A percentile compares a stretch with the other conserved stretches of the same genome.
Conservation (phyloP, 2,113 vertebrate species). For the Cyrtonyx montezumae region DNA sequence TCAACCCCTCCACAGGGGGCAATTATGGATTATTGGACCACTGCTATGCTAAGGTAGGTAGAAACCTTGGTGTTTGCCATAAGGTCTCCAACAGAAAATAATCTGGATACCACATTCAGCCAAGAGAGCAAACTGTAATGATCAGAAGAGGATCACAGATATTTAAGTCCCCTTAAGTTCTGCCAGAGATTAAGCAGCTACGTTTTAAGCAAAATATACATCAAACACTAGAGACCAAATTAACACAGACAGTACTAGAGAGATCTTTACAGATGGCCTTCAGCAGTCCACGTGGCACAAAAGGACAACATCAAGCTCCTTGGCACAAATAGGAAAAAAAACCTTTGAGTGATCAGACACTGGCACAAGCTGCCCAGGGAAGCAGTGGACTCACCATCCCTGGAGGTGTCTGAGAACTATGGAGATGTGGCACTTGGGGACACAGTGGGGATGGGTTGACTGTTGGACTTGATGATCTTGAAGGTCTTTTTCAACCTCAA, state of each 20-base stretch:
- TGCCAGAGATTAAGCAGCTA: not conserved
- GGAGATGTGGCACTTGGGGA: too few species aligned
- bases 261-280: not conserved
- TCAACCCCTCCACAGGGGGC: not conserved
- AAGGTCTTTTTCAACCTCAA: too few species aligned
- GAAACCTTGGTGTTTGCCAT: not conserved
- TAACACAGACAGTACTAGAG: not conserved
- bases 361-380: too few species aligned
- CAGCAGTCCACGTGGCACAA: not conserved
- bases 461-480: too few species aligned
- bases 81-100: not conserved
- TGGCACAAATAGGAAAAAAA: not conserved
- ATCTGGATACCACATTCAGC: rapidly evolving
- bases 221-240: not conserved
- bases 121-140: not conserved
- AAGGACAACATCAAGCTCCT: not conserved
- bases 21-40: not conserved
- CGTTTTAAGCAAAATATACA: not conserved
- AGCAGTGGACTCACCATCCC: too few species aligned
- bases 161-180: not conserved
- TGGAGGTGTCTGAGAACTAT: too few species aligned
- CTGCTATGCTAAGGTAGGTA: not conserved
- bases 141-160: not conserved
- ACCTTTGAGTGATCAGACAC: too few species aligned
- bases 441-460: too few species aligned